Evolutionary conservation across 2,797 vertebrate species (phyloP).

Genomic region (Sebastes umbrosus): DNA sequence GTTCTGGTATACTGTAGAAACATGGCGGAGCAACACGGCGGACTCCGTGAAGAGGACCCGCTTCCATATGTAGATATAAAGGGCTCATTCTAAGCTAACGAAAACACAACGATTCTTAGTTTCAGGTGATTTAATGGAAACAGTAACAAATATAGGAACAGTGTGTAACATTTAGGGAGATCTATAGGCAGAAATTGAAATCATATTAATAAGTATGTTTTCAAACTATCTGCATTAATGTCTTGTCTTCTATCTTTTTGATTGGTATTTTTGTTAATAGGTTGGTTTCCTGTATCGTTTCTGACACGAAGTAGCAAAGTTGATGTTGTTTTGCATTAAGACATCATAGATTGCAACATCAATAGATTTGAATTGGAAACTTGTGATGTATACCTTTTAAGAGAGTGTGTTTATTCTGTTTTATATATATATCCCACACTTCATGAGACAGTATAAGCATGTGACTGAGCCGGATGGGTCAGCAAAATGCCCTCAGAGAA

Average conservation of each 20-base stretch:
- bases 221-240: background rate
- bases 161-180: too few relatives aligned
- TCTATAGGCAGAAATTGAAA: too few relatives aligned
- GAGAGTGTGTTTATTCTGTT: background rate
- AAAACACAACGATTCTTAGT: too few relatives aligned
- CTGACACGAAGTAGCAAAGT: background rate
- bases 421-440: background rate
- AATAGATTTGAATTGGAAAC: background rate
- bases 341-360: background rate
- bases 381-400: background rate
- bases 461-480: slow-evolving; percentile 42
- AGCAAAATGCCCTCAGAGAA: slow-evolving; percentile 30
- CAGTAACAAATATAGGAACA: too few relatives aligned
- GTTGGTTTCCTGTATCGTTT: background rate
- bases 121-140: too few relatives aligned
- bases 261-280: background rate
- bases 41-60: too few relatives aligned
- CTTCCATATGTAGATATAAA: too few relatives aligned
- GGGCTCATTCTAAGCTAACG: too few relatives aligned
- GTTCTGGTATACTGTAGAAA: too few relatives aligned
- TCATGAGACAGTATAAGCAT: slow-evolving; percentile 9
- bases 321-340: background rate
- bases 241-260: background rate
- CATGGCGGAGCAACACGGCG: too few relatives aligned
- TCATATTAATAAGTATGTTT: too few relatives aligned